phyloP scores from a whole-genome alignment of 2,888 invertebrate species.

The Charanyca ferruginea region DNA sequence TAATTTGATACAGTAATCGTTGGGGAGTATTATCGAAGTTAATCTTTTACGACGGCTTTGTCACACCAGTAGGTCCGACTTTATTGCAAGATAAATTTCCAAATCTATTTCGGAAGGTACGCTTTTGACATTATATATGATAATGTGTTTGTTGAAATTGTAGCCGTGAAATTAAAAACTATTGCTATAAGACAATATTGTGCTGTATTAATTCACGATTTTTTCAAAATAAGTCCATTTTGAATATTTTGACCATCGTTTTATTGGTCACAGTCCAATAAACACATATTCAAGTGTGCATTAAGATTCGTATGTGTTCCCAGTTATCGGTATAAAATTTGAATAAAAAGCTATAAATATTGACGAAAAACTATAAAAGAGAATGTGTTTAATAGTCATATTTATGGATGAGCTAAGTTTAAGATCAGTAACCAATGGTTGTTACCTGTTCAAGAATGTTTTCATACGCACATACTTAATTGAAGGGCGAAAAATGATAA shows the following conservation, averaged over 20 bases:
- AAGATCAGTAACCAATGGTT: conserved; percentile 32
- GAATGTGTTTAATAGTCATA: conserved; percentile 60
- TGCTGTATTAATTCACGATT: conserved; percentile 54
- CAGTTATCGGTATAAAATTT: conserved; percentile 59
- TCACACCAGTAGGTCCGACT: conserved; percentile 76
- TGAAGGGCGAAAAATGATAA: conserved; percentile 24
- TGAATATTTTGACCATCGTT: conserved; percentile 59
- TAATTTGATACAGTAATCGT: conserved; percentile 48
- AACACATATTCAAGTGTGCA: conserved; percentile 65
- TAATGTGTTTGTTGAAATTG: conserved; percentile 74
- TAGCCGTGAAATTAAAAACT: conserved; percentile 74
- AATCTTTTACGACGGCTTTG: conserved; percentile 72
- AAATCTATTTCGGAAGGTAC: conserved; percentile 73
- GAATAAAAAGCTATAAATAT: conserved; percentile 65
- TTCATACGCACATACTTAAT: conserved; percentile 40
- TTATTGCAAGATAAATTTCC: conserved; percentile 76
- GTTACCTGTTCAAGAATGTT: conserved; percentile 37
- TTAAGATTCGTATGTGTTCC: conserved; percentile 55
- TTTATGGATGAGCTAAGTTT: conserved; percentile 64
- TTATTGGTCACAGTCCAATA: conserved; percentile 60
- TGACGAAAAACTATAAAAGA: conserved; percentile 61
- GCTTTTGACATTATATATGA: conserved; percentile 75
- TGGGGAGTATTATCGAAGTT: conserved; percentile 63
- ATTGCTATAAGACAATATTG: conserved; percentile 57
- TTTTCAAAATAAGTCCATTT: conserved; percentile 46